Evolutionary conservation across 2,888 invertebrate species (phyloP).

Genomic region (Habroteleia sp.): DNA sequence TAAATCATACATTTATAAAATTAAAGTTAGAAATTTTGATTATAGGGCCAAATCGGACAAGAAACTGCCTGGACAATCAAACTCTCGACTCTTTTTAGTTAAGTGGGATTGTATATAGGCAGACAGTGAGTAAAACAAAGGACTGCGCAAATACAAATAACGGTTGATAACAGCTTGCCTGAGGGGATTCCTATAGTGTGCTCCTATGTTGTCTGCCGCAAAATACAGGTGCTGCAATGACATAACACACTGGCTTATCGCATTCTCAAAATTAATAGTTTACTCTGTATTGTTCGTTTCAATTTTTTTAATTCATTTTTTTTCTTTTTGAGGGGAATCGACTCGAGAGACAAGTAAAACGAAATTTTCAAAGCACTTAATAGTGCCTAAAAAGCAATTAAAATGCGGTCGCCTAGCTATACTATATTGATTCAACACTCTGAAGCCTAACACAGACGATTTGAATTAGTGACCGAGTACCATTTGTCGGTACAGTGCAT

Average conservation of each 20-base stretch:
- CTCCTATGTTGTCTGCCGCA: conserved; percentile 83
- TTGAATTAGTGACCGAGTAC: conserved; percentile 68
- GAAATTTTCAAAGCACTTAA: conserved; percentile 62
- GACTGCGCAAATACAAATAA: conserved; percentile 76
- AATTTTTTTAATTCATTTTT: conserved; percentile 8
- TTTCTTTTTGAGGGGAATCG: conserved; percentile 52
- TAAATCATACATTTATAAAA: no score
- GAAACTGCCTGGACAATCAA: conserved; percentile 38
- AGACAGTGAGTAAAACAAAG: conserved; percentile 68
- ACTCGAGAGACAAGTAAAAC: conserved; percentile 43
- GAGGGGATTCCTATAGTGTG: conserved; percentile 88
- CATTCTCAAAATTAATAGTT: conserved; percentile 68
- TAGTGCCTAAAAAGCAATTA: conserved; percentile 53
- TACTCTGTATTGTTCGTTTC: conserved; percentile 18
- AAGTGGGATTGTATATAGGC: conserved; percentile 59
- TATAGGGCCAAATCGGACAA: conserved; percentile 1
- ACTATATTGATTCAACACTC: conserved; percentile 58
- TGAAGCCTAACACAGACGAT: conserved; percentile 63
- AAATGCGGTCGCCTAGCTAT: conserved; percentile 53
- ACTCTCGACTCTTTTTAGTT: conserved; percentile 42
- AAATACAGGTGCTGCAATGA: conserved; percentile 87
- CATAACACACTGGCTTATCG: conserved; percentile 72
- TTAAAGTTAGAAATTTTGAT: conserved; percentile 20
- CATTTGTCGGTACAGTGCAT: conserved; percentile 69
- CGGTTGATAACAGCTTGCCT: conserved; percentile 85